Evolutionary conservation across 2,113 vertebrate genomes (phyloP).

Genomic region (Aspiorhynchus laticeps): DNA sequence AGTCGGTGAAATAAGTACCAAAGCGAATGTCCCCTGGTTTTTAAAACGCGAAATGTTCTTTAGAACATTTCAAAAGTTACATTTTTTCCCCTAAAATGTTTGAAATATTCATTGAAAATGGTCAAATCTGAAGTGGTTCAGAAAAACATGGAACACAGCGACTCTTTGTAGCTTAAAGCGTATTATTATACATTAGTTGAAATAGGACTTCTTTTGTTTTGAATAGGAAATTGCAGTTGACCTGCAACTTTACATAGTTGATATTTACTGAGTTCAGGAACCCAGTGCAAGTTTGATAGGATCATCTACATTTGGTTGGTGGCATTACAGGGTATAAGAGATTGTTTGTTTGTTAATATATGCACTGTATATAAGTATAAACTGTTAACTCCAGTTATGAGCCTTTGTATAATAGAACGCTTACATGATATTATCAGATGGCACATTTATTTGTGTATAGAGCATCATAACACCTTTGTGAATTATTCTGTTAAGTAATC

Average conservation of each 20-base stretch:
- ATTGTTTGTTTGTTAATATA: constrained; percentile 62
- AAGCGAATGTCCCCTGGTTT: constrained; percentile 69
- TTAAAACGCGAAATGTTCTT: neutral
- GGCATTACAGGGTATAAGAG: constrained; percentile 78
- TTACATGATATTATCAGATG: constrained; percentile 70
- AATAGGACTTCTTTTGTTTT: constrained; percentile 62
- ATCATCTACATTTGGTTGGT: constrained; percentile 65
- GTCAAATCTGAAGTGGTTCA: constrained; percentile 51
- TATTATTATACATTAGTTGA: constrained; percentile 56
- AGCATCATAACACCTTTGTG: constrained; percentile 70
- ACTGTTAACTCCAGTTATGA: constrained; percentile 69
- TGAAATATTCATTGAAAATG: constrained; percentile 36
- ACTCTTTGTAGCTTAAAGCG: constrained; percentile 57
- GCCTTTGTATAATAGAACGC: constrained; percentile 67
- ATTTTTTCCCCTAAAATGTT: neutral
- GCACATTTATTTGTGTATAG: constrained; percentile 72
- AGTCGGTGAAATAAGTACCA: constrained; percentile 66
- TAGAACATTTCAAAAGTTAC: neutral
- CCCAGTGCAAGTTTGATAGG: constrained; percentile 56
- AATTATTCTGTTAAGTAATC: constrained; percentile 65
- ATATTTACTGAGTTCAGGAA: constrained; percentile 51
- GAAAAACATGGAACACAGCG: constrained; percentile 59
- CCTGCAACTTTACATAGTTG: constrained; percentile 66
- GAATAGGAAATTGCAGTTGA: constrained; percentile 67
- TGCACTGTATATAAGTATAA: constrained; percentile 68